Base-by-base conservation (phyloP, 1,140 invertebrate species). In the Lithobius niger region DNA sequence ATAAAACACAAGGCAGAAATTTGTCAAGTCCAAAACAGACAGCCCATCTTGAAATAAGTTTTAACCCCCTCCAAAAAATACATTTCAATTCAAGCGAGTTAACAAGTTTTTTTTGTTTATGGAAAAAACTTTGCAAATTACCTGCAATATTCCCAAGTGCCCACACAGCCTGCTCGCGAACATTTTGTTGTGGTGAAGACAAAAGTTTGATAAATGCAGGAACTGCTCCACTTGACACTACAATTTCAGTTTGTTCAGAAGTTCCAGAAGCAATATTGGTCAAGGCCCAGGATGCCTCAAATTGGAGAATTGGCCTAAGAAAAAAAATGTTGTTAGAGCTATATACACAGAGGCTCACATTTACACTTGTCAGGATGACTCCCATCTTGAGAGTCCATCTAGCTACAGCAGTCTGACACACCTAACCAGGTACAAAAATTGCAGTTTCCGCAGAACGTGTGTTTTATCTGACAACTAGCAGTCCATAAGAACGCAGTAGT, bases 211-310 rank as follows among this genome's bases (percentile, higher is more conserved):
- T 76, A 59, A 99, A 82, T 56, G 83, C 81, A 3, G 88, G 86
- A 36, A 98, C 80, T 16, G 93, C 95, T 42, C 88, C 86, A 65
- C 80, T 71, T 64, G 86, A 79, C 3, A 95, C 82, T 28, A 97
- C 88, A 45, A 82, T 82, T 59, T 83, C 78, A 1, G 93, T 97
- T 71, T 97, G 91, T 19, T 84, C 79, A 13, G 89, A 84, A 3
- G 86, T 92, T 15, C 94, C 94, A 0, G 91, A 97, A 13, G 96
- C 95, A 60, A 99, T 93, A 66, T 99, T 99, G 27, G 96, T 99
- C 21, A 99, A 70, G 1, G 92, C 93, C 96, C 96, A 99, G 1
- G 94, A 86, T 25, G 94, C 86, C 74, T 99, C 96, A 75, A 98
- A 98, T 70, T 98, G 94, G 10, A 98, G 71, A 49, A 81, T 76